Conservation (phyloP, 2,113 vertebrate genomes). For the Lipophrys pholis region DNA sequence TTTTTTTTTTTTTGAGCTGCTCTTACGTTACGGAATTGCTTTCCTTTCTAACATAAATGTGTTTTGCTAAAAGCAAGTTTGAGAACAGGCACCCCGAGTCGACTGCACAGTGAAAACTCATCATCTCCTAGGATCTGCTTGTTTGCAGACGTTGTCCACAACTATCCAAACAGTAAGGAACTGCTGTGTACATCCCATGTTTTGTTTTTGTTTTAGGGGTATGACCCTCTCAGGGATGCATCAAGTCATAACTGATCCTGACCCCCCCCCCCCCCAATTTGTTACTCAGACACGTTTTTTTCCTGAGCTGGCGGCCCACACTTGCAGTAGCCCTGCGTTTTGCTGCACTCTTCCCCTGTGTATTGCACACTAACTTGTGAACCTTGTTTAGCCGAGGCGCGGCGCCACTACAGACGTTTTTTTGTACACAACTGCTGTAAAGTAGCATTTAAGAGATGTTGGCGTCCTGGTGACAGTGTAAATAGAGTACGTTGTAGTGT, state of each 20-base stretch:
- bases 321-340: constrained; percentile 73
- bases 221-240: constrained; percentile 83
- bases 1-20: neutral
- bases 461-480: constrained; percentile 77
- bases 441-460: constrained; percentile 67
- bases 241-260: constrained; percentile 66
- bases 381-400: constrained; percentile 58
- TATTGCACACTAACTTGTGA: constrained; percentile 74
- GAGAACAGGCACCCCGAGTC: constrained; percentile 24
- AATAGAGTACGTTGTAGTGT: constrained; percentile 79
- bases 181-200: constrained; percentile 65
- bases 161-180: constrained; percentile 36
- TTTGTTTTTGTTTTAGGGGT: constrained; percentile 48
- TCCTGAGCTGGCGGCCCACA: constrained; percentile 33
- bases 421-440: constrained; percentile 82
- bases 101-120: constrained; percentile 56
- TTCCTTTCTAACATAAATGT: constrained; percentile 13
- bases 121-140: constrained; percentile 39
- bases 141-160: constrained; percentile 48
- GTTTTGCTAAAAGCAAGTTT: constrained; percentile 50
- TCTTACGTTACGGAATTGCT: constrained; percentile 63
- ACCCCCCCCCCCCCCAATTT: constrained; percentile 42
- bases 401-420: constrained; percentile 68
- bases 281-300: constrained; percentile 36
- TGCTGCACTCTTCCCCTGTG: constrained; percentile 69